Evolutionary conservation across 2,888 invertebrate genomes (phyloP).

Genomic region (Troilus luridus): DNA sequence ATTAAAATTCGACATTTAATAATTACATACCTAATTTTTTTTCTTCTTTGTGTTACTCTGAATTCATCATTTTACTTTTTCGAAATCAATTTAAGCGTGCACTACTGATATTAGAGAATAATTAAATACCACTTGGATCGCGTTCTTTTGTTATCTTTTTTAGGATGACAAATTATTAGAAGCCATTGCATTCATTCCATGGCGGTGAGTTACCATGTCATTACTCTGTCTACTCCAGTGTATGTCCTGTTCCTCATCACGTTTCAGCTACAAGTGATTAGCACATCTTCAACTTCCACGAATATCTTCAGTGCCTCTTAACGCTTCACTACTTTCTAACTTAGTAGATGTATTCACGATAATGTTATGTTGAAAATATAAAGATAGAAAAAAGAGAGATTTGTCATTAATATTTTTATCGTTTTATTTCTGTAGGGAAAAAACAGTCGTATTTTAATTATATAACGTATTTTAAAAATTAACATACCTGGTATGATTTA

Average conservation of each 20-base stretch:
- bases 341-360: background rate
- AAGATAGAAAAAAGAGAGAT: too few species aligned
- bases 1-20: too few species aligned
- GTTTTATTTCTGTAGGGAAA: too few species aligned
- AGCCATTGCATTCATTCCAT: background rate
- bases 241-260: slow-evolving; percentile 9
- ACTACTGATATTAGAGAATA: background rate
- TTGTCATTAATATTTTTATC: too few species aligned
- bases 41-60: too few species aligned
- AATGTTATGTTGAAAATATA: too few species aligned
- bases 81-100: too few species aligned
- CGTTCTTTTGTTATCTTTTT: background rate
- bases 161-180: too few species aligned
- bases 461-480: background rate
- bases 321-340: background rate
- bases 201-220: slow-evolving; percentile 11
- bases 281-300: background rate
- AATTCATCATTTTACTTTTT: too few species aligned
- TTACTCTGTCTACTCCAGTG: slow-evolving; percentile 3
- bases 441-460: too few species aligned
- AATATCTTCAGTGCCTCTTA: background rate
- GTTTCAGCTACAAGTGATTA: background rate
- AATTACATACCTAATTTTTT: too few species aligned
- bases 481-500: background rate
- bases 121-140: background rate